These are phyloP conservation scores for Lichenostomus cassidix DNA, from an alignment of 2,113 vertebrate genomes.

Conservation along the genomic window DNA sequence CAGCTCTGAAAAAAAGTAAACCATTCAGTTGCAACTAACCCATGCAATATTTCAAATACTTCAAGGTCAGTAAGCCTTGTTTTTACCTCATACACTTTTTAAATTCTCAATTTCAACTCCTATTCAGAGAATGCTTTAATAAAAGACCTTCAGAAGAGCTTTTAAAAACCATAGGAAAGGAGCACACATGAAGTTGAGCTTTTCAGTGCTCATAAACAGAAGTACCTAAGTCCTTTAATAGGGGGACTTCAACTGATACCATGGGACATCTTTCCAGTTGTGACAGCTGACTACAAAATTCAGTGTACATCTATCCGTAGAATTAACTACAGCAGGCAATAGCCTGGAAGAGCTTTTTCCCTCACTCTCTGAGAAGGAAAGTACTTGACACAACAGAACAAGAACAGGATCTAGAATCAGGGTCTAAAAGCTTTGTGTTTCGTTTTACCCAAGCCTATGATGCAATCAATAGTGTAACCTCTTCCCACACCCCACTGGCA, in stretches of 20 bases:
- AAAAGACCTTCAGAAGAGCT: background rate
- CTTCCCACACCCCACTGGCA: background rate
- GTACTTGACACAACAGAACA: background rate
- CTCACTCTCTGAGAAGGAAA: background rate
- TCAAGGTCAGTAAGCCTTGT: background rate
- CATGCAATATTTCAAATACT: background rate
- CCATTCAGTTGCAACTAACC: background rate
- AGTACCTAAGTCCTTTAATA: background rate
- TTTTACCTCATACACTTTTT: background rate
- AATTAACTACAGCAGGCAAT: background rate
- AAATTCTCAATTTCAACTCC: background rate
- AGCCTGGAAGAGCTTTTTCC: background rate
- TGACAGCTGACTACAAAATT: background rate
- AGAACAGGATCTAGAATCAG: background rate
- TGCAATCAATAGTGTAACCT: background rate
- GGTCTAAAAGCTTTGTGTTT: background rate
- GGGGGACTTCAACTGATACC: background rate
- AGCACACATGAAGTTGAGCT: background rate
- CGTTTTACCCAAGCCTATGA: background rate
- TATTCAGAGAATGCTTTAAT: background rate
- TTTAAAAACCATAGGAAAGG: background rate
- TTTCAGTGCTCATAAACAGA: background rate
- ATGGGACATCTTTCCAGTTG: background rate
- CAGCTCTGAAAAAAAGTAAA: background rate
- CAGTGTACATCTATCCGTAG: background rate